These are phyloP conservation scores for Malurus elegans DNA, from an alignment of 2,113 vertebrate genomes.

Conservation along the genomic window DNA sequence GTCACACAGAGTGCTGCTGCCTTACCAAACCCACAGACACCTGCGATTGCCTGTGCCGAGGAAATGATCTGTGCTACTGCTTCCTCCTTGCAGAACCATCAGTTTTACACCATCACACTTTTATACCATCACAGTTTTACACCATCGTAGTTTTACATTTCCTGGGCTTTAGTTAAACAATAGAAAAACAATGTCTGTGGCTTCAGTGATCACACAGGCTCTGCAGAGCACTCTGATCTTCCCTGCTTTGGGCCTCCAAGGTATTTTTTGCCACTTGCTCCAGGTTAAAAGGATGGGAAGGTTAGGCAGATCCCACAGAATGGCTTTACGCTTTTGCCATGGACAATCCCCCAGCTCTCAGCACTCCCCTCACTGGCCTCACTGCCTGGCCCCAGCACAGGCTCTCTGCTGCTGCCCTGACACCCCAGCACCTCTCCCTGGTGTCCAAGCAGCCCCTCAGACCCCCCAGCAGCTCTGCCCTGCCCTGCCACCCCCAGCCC, in stretches of 20 bases:
- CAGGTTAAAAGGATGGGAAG: neutral
- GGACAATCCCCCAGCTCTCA: neutral
- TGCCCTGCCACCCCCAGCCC: neutral
- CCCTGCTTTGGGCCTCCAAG: neutral
- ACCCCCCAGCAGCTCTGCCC: neutral
- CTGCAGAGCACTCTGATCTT: accelerated
- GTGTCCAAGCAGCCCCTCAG: neutral
- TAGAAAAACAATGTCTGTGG: neutral
- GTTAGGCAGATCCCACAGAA: neutral
- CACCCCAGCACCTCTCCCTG: neutral
- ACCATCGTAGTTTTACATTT: neutral
- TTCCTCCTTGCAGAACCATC: neutral
- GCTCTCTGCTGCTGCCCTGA: neutral
- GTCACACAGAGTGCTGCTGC: neutral
- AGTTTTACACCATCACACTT: neutral
- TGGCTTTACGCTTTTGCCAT: neutral
- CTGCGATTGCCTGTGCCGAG: accelerated
- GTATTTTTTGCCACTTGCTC: neutral
- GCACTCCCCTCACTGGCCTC: accelerated
- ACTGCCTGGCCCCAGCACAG: neutral
- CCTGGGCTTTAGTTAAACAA: neutral
- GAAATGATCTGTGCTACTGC: neutral
- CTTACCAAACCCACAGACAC: neutral
- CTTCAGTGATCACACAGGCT: neutral
- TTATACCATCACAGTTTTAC: neutral